Evolutionary conservation across 1,140 invertebrate species (phyloP).

Genomic region (Oreohelix idahoensis): DNA sequence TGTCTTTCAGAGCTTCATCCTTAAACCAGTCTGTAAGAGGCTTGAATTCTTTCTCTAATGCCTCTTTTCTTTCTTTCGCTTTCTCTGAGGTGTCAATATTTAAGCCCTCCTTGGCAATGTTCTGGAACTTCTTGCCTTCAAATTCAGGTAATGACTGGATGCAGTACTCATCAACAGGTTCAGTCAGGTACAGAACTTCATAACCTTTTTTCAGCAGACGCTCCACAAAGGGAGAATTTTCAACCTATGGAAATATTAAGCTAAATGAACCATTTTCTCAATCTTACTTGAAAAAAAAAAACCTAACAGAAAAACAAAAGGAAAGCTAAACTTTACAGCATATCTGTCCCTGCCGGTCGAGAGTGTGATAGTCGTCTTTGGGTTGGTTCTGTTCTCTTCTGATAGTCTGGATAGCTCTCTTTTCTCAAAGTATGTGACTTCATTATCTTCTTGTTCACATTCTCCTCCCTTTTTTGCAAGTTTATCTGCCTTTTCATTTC

Average conservation of each 20-base stretch:
- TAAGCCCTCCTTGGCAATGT: conserved; percentile 98
- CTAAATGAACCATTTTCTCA: no score
- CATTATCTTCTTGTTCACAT: no score
- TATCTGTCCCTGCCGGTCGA: no score
- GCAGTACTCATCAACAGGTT: conserved; percentile 98
- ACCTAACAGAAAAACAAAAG: no score
- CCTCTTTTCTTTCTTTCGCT: conserved; percentile 87
- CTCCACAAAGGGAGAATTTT: conserved; percentile 96
- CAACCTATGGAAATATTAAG: conserved; percentile 76
- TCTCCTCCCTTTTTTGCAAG: no score
- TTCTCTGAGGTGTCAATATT: conserved; percentile 85
- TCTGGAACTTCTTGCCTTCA: conserved; percentile 99
- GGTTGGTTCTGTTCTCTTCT: no score
- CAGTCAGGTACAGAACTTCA: conserved; percentile 95
- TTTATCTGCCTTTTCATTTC: no score
- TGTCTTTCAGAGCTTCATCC: conserved; percentile 88
- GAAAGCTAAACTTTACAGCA: no score
- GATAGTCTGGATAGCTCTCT: no score
- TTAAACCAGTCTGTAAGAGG: conserved; percentile 93
- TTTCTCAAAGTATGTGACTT: no score
- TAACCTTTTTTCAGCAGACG: conserved; percentile 93
- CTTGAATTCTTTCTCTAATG: conserved; percentile 87
- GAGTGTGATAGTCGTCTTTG: no score
- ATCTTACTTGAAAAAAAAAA: no score
- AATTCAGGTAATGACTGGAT: conserved; percentile 98